Evolutionary conservation across 2,888 invertebrate species (phyloP).

Genomic region (Rotaria macrura): DNA sequence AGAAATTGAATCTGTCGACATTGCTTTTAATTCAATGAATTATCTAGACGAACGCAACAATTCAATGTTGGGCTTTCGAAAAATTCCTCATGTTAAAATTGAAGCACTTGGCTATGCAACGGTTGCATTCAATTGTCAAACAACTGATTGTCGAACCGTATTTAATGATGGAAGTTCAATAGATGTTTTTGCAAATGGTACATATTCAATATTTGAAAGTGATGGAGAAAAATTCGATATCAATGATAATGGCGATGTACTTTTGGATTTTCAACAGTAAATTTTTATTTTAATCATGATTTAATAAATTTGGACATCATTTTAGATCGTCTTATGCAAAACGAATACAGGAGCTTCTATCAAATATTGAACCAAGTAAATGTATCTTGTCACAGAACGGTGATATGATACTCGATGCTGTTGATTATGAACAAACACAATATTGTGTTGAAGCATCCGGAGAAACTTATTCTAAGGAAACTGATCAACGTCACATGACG

Average conservation of each 20-base stretch:
- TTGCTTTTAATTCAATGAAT: no score
- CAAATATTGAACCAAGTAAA: slow-evolving; percentile 4
- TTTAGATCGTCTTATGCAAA: background rate
- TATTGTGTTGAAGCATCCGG: background rate
- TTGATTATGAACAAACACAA: slow-evolving; percentile 8
- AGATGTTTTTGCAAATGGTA: slow-evolving; percentile 43
- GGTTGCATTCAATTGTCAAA: slow-evolving; percentile 44
- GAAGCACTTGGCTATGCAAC: slow-evolving; percentile 49
- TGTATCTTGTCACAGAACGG: slow-evolving; percentile 6
- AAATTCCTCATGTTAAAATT: slow-evolving; percentile 40
- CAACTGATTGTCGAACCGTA: slow-evolving; percentile 45
- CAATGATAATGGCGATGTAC: slow-evolving; percentile 23
- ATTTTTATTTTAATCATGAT: background rate
- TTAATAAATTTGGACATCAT: no score
- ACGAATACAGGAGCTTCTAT: background rate
- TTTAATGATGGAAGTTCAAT: slow-evolving; percentile 45
- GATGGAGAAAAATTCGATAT: slow-evolving; percentile 30
- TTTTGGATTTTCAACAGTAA: slow-evolving; percentile 22
- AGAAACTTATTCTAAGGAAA: slow-evolving; percentile 4
- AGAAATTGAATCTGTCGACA: no score
- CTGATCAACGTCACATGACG: background rate
- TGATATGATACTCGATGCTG: background rate
- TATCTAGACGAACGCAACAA: background rate
- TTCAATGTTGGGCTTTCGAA: background rate
- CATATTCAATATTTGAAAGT: background rate